A percentile compares a stretch with the other conserved stretches of the same genome.
These are phyloP conservation scores for Thereuonema tuberculata DNA, from an alignment of 1,140 invertebrate genomes.

Conservation along the genomic window DNA sequence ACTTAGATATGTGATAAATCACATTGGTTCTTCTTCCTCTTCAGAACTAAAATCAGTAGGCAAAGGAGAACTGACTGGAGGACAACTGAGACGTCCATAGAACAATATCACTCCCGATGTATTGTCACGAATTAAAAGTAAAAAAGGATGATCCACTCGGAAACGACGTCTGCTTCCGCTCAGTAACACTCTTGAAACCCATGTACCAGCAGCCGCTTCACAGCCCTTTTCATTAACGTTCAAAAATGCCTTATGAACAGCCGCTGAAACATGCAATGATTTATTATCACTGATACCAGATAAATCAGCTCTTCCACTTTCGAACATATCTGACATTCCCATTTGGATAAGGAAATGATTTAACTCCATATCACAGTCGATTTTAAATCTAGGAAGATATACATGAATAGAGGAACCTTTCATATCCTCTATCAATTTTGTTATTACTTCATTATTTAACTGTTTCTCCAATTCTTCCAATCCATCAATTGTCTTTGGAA, in stretches of 20 bases:
- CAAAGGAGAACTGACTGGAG: no score
- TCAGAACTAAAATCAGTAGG: no score
- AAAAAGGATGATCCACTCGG: slow-evolving; percentile 49
- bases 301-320: slow-evolving; percentile 39
- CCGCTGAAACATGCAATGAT: slow-evolving; percentile 20
- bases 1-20: no score
- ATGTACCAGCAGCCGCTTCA: slow-evolving; percentile 33
- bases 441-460: slow-evolving; percentile 16
- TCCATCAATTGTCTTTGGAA: slow-evolving; percentile 20
- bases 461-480: slow-evolving; percentile 13
- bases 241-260: slow-evolving; percentile 5
- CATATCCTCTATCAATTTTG: slow-evolving; percentile 17
- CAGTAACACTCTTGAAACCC: slow-evolving; percentile 32
- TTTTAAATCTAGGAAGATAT: slow-evolving; percentile 62
- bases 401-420: slow-evolving; percentile 46
- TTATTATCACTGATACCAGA: slow-evolving; percentile 39
- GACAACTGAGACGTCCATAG: no score
- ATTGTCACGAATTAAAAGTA: slow-evolving; percentile 52
- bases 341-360: slow-evolving; percentile 45
- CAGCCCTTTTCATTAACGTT: slow-evolving; percentile 33
- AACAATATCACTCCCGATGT: slow-evolving; percentile 45
- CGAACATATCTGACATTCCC: slow-evolving; percentile 51
- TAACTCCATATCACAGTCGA: slow-evolving; percentile 52
- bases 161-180: no score
- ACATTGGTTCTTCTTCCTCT: no score